Conservation (phyloP, 2,797 vertebrate species). For the Rhinichthys osculus region DNA sequence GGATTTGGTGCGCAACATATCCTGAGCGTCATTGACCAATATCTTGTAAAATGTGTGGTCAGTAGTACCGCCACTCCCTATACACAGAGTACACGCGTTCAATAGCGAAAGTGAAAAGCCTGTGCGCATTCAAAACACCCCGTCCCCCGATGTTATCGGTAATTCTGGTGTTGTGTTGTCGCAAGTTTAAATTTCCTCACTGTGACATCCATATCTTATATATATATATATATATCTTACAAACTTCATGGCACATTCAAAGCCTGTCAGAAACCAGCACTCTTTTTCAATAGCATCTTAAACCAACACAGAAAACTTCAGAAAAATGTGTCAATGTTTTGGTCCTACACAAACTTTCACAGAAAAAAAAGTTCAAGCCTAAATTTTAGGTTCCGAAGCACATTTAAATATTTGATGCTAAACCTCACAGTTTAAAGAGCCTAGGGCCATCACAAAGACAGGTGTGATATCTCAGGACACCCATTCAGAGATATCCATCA, state of each 20-base stretch:
- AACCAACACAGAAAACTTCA: not conserved
- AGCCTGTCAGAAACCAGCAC: not conserved
- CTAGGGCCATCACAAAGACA: not conserved
- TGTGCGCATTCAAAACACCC: too few relatives aligned
- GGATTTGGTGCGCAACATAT: not conserved
- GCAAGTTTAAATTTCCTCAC: too few relatives aligned
- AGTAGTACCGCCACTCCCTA: not conserved
- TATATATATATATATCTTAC: too few relatives aligned
- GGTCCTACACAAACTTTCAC: not conserved
- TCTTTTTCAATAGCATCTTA: not conserved
- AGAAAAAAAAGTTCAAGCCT: not conserved
- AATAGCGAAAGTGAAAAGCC: too few relatives aligned
- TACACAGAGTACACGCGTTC: not conserved
- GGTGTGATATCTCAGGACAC: not conserved
- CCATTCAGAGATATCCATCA: not conserved
- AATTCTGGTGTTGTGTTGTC: too few relatives aligned
- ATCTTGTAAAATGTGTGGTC: not conserved
- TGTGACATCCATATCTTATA: too few relatives aligned
- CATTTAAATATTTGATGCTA: not conserved
- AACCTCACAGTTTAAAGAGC: not conserved
- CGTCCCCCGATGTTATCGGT: too few relatives aligned
- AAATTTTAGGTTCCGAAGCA: not conserved
- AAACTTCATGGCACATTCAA: constrained; percentile 12
- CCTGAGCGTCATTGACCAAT: too few relatives aligned
- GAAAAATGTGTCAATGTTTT: not conserved